Conservation (phyloP, 2,888 invertebrate species). For the Epicampocera succincta region DNA sequence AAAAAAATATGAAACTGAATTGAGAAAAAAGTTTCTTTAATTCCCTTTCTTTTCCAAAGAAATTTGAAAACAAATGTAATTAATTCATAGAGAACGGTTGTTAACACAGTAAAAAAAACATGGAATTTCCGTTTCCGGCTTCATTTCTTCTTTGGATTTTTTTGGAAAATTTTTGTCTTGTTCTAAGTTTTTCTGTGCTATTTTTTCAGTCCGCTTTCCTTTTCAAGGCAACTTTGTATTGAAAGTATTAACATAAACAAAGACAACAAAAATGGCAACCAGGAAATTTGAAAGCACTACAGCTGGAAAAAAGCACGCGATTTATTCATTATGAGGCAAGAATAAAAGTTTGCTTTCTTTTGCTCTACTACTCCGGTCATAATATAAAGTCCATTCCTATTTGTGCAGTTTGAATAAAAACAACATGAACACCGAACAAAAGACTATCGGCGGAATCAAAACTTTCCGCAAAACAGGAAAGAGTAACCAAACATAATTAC, state of each 20-base stretch:
- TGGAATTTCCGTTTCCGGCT: constrained; percentile 62
- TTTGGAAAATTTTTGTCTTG: constrained; percentile 50
- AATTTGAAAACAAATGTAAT: constrained; percentile 41
- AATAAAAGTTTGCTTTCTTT: constrained; percentile 24
- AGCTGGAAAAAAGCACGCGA: constrained; percentile 46
- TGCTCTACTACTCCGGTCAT: constrained; percentile 41
- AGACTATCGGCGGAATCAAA: constrained; percentile 4
- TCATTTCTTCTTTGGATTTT: constrained; percentile 3
- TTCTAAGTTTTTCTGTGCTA: neutral
- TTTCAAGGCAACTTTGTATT: constrained; percentile 40
- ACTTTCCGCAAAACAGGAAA: constrained; percentile 1
- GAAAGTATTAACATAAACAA: constrained; percentile 22
- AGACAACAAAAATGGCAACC: constrained; percentile 21
- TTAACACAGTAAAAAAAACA: constrained; percentile 41
- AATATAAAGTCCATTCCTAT: constrained; percentile 37
- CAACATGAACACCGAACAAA: neutral
- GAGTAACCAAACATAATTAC: neutral
- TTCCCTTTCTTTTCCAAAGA: constrained; percentile 6
- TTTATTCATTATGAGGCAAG: constrained; percentile 56
- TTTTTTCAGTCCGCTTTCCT: neutral
- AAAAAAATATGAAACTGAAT: neutral
- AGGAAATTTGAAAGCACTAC: constrained; percentile 49
- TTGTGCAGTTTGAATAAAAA: constrained; percentile 4
- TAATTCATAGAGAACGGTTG: constrained; percentile 54
- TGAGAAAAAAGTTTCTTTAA: constrained; percentile 21